These are phyloP conservation scores for Orientallactaga bullata DNA, from an alignment of 2,113 vertebrate species.

Conservation along the genomic window DNA sequence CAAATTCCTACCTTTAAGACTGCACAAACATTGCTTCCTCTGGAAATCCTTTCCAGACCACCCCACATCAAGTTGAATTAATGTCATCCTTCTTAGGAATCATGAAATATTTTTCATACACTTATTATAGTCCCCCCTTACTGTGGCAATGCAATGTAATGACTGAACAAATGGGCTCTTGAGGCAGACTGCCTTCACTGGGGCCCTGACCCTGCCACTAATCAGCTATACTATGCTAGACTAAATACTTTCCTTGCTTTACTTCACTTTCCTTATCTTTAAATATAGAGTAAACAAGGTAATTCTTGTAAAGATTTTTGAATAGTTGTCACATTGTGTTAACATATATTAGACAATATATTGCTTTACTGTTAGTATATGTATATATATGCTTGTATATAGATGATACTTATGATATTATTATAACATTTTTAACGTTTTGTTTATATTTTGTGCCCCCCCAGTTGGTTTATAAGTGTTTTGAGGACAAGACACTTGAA, in stretches of 20 bases:
- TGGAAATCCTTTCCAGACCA: constrained; percentile 44
- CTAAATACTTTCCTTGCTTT: constrained; percentile 3
- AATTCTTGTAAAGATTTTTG: constrained; percentile 24
- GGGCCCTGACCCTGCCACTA: constrained; percentile 26
- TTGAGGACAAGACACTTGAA: constrained; percentile 14
- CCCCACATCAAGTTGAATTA: constrained; percentile 3
- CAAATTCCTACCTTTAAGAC: constrained; percentile 57
- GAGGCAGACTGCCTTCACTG: not conserved
- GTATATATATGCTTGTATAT: not conserved
- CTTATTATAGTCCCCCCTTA: not conserved
- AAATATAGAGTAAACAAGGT: not conserved
- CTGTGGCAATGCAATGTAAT: not conserved
- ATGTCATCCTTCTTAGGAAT: not conserved
- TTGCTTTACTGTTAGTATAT: not conserved
- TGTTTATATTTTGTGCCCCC: constrained; percentile 34
- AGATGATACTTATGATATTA: not conserved
- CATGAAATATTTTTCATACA: not conserved
- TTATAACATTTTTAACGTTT: constrained; percentile 22
- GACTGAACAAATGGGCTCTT: not conserved
- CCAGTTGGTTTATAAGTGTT: constrained; percentile 13
- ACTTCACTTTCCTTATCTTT: constrained; percentile 25
- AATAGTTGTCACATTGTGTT: not conserved
- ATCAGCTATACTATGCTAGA: not conserved
- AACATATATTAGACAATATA: not conserved
- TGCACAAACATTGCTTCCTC: not conserved